Base-by-base conservation (phyloP, 2,888 invertebrate species). In the Furcula furcula region DNA sequence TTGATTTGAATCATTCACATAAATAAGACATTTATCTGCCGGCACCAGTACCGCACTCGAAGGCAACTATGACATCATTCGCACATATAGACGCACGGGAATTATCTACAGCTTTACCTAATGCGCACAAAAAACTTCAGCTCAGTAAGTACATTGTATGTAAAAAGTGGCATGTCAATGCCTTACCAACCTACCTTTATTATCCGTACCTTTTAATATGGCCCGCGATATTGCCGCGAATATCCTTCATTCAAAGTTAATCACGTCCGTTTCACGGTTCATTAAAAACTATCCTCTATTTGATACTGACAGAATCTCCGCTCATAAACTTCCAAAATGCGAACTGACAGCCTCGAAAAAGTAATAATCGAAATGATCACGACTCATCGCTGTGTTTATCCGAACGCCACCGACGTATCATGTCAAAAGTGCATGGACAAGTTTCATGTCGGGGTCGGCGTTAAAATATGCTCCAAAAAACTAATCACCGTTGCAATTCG, bases 371-470 rank as follows among this genome's bases (percentile, higher is more conserved):
- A 62, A 70, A 63, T 57, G 57, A 62, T 69, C 63, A 54, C 56
- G 55, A 56, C 60, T 63, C 55, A 66, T 69, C 61, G 61, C 61
- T 53, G 57, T 60, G 55, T 67, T 64, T 58, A 63, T 64, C 47
- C 55, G 40, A 50, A 64, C 51, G 47, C 47, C 54, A 53, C 55
- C 51, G 55, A 62, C 59, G 56, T 52, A 57, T 52, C 61, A 55
- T 65, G 66, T 75, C 76, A 76, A 76, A 78, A 81, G 69, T 72
- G 73, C 80, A 82, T 78, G 73, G 79, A 80, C 76, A 74, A 78
- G 68, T 72, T 76, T 68, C 70, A 55, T 37, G 40, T 31, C 36
- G 34, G 39, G 39, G 34, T 55, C 39, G 47, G 52, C 28, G 55
- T 37, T 51, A 40, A 55, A 46, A 45, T 46, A 55, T 40, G 34